phyloP scores from a whole-genome alignment of 2,888 invertebrate species.

The Adelphocoris suturalis region DNA sequence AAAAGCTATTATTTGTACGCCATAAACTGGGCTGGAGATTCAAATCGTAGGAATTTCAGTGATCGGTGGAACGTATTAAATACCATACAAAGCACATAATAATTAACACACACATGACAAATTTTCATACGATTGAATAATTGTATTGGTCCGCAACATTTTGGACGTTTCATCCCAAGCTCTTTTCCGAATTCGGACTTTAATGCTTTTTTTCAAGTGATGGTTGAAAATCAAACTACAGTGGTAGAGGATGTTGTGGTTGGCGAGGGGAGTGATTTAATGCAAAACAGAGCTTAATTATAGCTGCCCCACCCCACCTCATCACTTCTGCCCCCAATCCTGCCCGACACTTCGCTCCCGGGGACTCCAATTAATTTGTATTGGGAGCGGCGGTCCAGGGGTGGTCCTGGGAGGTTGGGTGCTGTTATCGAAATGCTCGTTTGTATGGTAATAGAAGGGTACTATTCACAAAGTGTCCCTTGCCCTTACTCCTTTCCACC shows the following conservation, averaged over 20 bases:
- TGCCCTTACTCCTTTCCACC: not conserved
- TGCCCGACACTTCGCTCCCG: slow-evolving; percentile 13
- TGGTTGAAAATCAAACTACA: not conserved
- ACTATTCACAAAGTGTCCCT: slow-evolving; percentile 70
- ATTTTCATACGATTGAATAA: too few species aligned
- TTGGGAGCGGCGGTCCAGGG: slow-evolving; percentile 33
- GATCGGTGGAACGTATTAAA: too few species aligned
- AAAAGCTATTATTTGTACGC: too few species aligned
- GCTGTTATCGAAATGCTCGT: slow-evolving; percentile 73
- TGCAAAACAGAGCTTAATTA: slow-evolving; percentile 72
- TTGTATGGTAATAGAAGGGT: slow-evolving; percentile 73
- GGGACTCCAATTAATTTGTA: slow-evolving; percentile 69
- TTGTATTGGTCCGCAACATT: too few species aligned
- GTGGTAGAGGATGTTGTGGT: not conserved
- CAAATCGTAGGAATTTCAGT: too few species aligned
- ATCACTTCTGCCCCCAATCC: not conserved
- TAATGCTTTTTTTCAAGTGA: not conserved
- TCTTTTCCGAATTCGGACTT: not conserved
- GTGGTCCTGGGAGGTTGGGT: slow-evolving; percentile 47
- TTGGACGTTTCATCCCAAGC: too few species aligned
- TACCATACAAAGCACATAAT: too few species aligned
- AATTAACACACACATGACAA: too few species aligned
- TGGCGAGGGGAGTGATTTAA: slow-evolving; percentile 61
- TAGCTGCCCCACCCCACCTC: slow-evolving; percentile 45
- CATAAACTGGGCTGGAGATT: too few species aligned